Evolutionary conservation across 2,797 vertebrate species (phyloP), one percentile per base, ranked within the genome.

Genomic region (Heterohyrax brucei): DNA sequence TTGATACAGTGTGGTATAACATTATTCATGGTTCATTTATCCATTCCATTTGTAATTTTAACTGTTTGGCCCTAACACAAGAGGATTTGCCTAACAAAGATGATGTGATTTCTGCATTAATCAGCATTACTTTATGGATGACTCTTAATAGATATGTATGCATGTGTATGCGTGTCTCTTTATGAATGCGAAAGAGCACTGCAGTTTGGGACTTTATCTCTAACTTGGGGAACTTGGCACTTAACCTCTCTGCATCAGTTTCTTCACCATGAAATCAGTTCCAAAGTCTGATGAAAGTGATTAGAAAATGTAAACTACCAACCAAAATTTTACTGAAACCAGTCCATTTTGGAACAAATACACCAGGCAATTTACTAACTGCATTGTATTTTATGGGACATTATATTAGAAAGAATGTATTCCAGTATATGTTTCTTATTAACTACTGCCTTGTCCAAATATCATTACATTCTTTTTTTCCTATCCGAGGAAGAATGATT

Each of bases 381-480:
- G 18, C 84, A 39, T 73, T 85, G 7, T 56, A 76, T 48, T 76
- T 33, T 84, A 93, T 1, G 75, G 24, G n/a, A 33, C 30, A 66
- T 77, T 91, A 66, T 80, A 61, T 88, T 95, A 86, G 50, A 76
- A 79, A 91, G 46, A 95, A 93, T 90, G 9, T 26, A 75, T 33
- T 96, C 61, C 61, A 68, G 16, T 77, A 13, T 88, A 24, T 88
- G 84, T 75, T 93, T 98, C 87, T 85, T 82, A 95, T 88, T 95
- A 97, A 95, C 86, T 93, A 82, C 81, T 82, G 68, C 24, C 22
- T 93, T 89, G 16, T 85, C 68, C 64, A 97, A 95, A 95, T 94
- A 84, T 79, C 39, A 95, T 86, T 94, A 95, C 80, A 87, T 48
- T 91, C 39, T 70, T 22, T 73, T 89, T 91, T 91, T 91, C 66